Base-by-base conservation (phyloP, 2,888 invertebrate genomes). In the Geotrupes spiniger region DNA sequence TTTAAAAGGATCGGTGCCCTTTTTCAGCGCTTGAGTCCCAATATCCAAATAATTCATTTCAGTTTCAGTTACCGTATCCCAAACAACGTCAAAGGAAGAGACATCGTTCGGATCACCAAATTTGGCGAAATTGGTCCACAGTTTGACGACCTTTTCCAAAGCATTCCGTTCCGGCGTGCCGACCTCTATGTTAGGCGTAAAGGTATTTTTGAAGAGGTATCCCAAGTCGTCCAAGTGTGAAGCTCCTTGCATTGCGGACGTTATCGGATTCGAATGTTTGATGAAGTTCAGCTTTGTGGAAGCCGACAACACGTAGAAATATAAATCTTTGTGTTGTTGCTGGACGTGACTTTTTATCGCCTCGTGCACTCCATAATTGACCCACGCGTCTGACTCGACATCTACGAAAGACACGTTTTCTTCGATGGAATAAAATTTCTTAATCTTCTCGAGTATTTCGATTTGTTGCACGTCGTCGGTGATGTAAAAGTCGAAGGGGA, bases 161-260 rank as follows among this genome's bases (percentile, higher is more conserved):
- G 2, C 1, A 29, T 29, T 2, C 29, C 29, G 29, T 11, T 29
- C 29, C 10, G 29, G 10, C 4, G 29, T 11, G 8, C 29, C 29
- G 10, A 11, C 5, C 29, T 4, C 29, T 1, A 29, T 5, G 5
- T 49, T 41, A 9, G 49, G 49, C 2, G 49, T 49, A 11, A 36
- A 49, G 5, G 31, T 31, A 5, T 44, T 49, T 10, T 49, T 49
- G 21, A 49, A 49, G 15, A 49, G n/a, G 17, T 49, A 49, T 14
- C 49, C 45, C 11, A 49, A 40, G 16, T 49, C 49, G 11, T 49
- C 49, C 1, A 44, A 12, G 27, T 49, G 49, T 8, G 33, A 25
- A 2, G 44, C 36, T 9, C 49, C 49, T 15, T 21, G 12, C 28
- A 17, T 17, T 27, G 38, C 39, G 10, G 41, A 44, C 4, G 44